Evolutionary conservation across 1,140 invertebrate genomes (phyloP), one percentile per base, ranked within the genome.

Genomic region (Hycleus phaleratus): DNA sequence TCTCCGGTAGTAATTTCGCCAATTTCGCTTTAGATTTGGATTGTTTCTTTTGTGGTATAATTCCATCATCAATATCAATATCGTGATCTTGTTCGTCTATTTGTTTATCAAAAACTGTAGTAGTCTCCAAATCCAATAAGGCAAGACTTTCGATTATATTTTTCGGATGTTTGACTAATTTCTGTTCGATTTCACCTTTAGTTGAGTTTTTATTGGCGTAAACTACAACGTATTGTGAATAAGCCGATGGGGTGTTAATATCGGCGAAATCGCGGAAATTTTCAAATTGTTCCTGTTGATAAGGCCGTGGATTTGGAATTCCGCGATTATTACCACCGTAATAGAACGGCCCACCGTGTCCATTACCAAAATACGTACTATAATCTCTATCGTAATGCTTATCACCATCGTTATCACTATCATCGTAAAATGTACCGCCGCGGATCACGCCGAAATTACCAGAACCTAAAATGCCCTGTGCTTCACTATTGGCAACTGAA

Each of bases 181-280:
- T 51, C 26, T 53, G 38, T 25, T 59, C 32, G 6, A 40, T 49
- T 38, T 64, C 46, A 10, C 55, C 5, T 40, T 59, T 56, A 12
- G 69, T 68, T 18, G 64, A 66, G 61, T 90, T 90, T 70, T 87
- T 86, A 57, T 88, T 88, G 5, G 70, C 71, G 68, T 91, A 90
- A 0, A 91, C 88, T 0, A 91, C 85, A 18, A 90, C 86, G 55
- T 85, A 83, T 62, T 91, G 85, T 0, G 89, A 91, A 69, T 86
- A 91, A 4, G 87, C 86, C 1, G 87, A 82, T 8, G 87, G 88
- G 5, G 87, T 84, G 42, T 90, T 91, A 26, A 92, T 91, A 64
- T 93, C 90, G 1, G 90, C 90, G 67, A 93, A 93, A 66, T 93
- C 90, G 58, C 88, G 81, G 75, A 93, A 93, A 67, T 92, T 91